These are phyloP conservation scores for Amphiprion ocellaris DNA, from an alignment of 2,113 vertebrate species.

Conservation along the genomic window DNA sequence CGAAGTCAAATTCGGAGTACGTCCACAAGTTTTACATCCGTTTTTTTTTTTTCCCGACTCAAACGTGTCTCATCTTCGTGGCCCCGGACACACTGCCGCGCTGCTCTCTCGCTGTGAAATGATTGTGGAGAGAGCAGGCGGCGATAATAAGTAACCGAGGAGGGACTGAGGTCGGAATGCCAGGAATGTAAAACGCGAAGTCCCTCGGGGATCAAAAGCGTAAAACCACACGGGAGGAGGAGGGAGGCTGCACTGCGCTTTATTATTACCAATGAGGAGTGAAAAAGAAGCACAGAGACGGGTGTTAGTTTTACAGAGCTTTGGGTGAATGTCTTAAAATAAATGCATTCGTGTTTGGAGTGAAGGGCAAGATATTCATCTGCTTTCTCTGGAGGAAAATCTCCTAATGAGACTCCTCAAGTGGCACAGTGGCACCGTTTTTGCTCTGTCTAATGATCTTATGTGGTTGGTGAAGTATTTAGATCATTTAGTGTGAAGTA, in stretches of 20 bases:
- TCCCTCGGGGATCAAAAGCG: constrained; percentile 88
- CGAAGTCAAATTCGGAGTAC: constrained; percentile 41
- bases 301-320: constrained; percentile 6
- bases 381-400: not conserved
- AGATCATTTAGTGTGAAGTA: not conserved
- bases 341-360: not conserved
- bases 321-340: not conserved
- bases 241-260: constrained; percentile 26
- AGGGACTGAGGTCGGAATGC: constrained; percentile 90
- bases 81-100: constrained; percentile 33
- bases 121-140: constrained; percentile 76
- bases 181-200: constrained; percentile 94
- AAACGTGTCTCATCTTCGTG: constrained; percentile 63
- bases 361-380: not conserved
- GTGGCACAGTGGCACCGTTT: not conserved
- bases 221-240: constrained; percentile 72
- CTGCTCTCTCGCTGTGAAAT: constrained; percentile 71
- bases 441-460: not conserved
- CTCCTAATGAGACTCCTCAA: not conserved
- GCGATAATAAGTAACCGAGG: constrained; percentile 87
- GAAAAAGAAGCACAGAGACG: not conserved
- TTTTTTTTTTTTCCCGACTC: constrained; percentile 13
- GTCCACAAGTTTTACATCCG: constrained; percentile 51
- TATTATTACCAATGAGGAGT: constrained; percentile 47
- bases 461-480: not conserved